phyloP scores from a whole-genome alignment of 2,888 invertebrate species.

The Leptopterna dolabrata region DNA sequence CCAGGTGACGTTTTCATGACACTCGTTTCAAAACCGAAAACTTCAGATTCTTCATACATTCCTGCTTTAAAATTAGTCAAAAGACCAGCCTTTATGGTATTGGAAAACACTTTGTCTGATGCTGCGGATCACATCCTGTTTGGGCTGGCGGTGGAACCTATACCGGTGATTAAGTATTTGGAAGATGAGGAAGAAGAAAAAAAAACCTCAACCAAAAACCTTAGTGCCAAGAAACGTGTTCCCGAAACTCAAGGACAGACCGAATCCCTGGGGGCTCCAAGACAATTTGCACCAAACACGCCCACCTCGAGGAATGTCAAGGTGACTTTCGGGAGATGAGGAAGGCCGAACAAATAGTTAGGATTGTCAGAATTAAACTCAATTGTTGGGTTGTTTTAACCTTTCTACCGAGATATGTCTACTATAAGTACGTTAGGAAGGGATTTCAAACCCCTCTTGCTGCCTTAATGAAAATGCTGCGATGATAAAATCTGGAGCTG shows the following conservation, averaged over 20 bases:
- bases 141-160: not conserved
- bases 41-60: too few relatives aligned
- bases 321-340: not conserved
- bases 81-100: not conserved
- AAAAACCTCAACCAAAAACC: not conserved
- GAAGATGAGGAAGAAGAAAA: not conserved
- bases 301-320: not conserved
- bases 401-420: too few relatives aligned
- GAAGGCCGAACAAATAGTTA: not conserved
- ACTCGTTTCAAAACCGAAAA: too few relatives aligned
- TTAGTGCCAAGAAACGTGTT: not conserved
- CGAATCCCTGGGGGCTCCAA: not conserved
- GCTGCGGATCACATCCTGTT: not conserved
- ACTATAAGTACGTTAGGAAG: too few relatives aligned
- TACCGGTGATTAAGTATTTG: not conserved
- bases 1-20: too few relatives aligned
- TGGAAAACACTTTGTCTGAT: not conserved
- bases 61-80: too few relatives aligned
- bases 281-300: not conserved
- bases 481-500: too few relatives aligned
- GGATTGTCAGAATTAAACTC: too few relatives aligned
- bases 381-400: too few relatives aligned
- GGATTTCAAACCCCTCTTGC: too few relatives aligned
- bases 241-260: not conserved
- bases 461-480: too few relatives aligned